phyloP scores from a whole-genome alignment of 2,888 invertebrate genomes.

The Atrina japonica region DNA sequence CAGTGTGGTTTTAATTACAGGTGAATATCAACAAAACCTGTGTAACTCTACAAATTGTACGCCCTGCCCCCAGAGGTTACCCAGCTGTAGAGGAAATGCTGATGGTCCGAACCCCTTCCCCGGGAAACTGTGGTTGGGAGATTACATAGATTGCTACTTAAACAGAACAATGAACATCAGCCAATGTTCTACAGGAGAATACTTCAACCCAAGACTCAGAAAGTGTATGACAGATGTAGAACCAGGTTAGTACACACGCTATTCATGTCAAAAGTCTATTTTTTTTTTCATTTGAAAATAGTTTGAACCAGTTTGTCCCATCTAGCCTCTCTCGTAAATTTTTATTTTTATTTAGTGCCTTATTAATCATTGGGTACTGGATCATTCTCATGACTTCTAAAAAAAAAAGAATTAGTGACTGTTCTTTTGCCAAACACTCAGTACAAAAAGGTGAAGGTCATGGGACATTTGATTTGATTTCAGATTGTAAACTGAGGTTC shows the following conservation, averaged over 20 bases:
- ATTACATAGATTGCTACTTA: slow-evolving; percentile 50
- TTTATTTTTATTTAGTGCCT: too few relatives aligned
- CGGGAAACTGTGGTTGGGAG: slow-evolving; percentile 45
- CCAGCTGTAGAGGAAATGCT: slow-evolving; percentile 53
- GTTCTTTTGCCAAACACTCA: too few relatives aligned
- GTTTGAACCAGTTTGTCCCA: too few relatives aligned
- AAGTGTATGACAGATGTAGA: slow-evolving; percentile 35
- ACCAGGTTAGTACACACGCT: slow-evolving; percentile 15
- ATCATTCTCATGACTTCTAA: too few relatives aligned
- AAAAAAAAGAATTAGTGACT: too few relatives aligned
- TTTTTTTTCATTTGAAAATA: neutral
- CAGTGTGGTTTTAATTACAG: slow-evolving; percentile 36
- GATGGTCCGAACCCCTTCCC: slow-evolving; percentile 51
- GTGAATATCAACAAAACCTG: slow-evolving; percentile 56
- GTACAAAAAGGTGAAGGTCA: too few relatives aligned
- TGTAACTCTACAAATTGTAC: slow-evolving; percentile 50
- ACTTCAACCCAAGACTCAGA: slow-evolving; percentile 35
- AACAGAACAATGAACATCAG: slow-evolving; percentile 49
- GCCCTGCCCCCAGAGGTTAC: slow-evolving; percentile 49
- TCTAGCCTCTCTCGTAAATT: too few relatives aligned
- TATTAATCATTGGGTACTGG: too few relatives aligned
- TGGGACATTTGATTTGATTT: too few relatives aligned
- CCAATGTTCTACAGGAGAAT: slow-evolving; percentile 38
- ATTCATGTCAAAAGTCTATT: neutral
- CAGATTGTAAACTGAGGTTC: too few relatives aligned